Evolutionary conservation across 2,888 invertebrate species (phyloP), one percentile per base, ranked within the genome.

Genomic region (Xestia ashworthii): DNA sequence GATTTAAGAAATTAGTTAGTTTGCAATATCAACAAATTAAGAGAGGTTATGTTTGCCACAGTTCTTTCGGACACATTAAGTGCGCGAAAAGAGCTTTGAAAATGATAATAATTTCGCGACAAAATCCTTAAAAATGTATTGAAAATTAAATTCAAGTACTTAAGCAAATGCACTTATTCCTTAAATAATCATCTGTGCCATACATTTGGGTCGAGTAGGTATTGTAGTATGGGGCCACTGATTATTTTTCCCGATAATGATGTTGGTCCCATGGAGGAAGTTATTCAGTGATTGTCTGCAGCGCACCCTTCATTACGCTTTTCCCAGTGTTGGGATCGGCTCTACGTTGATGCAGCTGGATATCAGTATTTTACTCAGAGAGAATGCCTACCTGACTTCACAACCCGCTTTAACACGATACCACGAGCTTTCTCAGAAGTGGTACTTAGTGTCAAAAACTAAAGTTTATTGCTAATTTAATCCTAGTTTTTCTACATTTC

Each of bases 381-480:
- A 41, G 65, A 44, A 8, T 65, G 3, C n/a, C 4, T 65, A n/a
- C 8, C n/a, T 44, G n/a, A 65, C 65, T 65, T 12, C 44, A 44
- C n/a, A 44, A 16, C 38, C 41, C n/a, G 14, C 41, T 64, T 14
- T 44, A n/a, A n/a, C 65, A 65, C n/a, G n/a, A 65, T n/a, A 65
- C n/a, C 64, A n/a, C 41, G 19, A 58, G 12, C 16, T 60, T 46
- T 82, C 19, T n/a, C 44, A 66, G 3, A 74, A 66, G 22, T n/a
- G 32, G 32, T 65, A 65, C 44, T n/a, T n/a, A 12, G 53, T 12
- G 44, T 60, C n/a, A 22, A 58, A 74, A 75, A 50, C 22, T 9
- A 16, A 65, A 50, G 38, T 82, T 71, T 55, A 76, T 70, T 55
- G 32, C 25, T 66, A 64, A 85, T 76, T 70, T 76, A 64, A 73